Evolutionary conservation across 2,888 invertebrate genomes (phyloP), one percentile per base, ranked within the genome.

Genomic region (Peribatodes rhomboidaria): DNA sequence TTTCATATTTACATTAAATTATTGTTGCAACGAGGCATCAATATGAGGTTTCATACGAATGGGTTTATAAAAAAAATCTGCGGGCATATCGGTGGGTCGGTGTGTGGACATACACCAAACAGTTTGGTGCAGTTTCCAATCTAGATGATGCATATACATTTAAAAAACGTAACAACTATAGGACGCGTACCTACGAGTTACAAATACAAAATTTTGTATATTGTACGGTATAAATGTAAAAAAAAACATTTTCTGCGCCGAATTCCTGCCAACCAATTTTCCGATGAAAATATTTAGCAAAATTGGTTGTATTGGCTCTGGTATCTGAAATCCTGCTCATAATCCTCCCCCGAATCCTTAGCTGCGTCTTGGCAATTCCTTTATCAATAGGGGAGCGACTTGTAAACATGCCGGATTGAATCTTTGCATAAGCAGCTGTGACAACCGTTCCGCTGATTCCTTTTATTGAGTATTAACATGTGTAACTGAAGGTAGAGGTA

Each of bases 391-490:
- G 44, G 54, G 50, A 59, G 44, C 46, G 65, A 56, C 46, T 65
- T 65, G 65, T 60, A 65, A 65, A 65, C 65, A 66, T 47, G 47
- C 35, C 42, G 49, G 39, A 58, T 66, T 61, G 61, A 58, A 37
- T 54, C 61, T 66, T 66, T 61, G 58, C 66, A 66, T 66, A 66
- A 61, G 50, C 61, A 66, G 61, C 57, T 66, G 66, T 55, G 58
- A 62, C 57, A 58, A 59, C 44, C 46, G 39, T 58, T 42, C 57
- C 53, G 3, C 49, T 61, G 55, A 65, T 66, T 61, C 44, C 54
- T 66, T 66, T 66, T 61, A 66, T 62, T 61, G 58, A 22, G 46
- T 59, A 42, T 47, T 41, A 47, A 7, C 18, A 53, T 33, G 42
- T 56, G 49, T 65, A 46, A n/a, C 2, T 27, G 27, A 4, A 27